phyloP scores from a whole-genome alignment of 2,113 vertebrate genomes.

The Seriola quinqueradiata region DNA sequence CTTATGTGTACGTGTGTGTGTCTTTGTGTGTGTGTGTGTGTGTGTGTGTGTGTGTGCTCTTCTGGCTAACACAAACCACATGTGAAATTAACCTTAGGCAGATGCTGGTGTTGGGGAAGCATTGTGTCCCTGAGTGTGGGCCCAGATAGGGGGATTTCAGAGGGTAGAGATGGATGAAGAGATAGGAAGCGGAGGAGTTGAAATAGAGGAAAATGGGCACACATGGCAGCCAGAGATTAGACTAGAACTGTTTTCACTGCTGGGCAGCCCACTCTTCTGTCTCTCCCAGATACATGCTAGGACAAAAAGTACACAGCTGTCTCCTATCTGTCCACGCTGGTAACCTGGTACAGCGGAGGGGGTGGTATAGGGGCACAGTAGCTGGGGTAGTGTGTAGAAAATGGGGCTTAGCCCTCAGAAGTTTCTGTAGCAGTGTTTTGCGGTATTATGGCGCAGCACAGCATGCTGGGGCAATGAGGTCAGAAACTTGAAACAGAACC shows the following conservation, averaged over 20 bases:
- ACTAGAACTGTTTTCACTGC: conserved; percentile 46
- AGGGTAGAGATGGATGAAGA: conserved; percentile 55
- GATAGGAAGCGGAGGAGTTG: conserved; percentile 55
- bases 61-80: conserved; percentile 70
- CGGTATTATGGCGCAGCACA: conserved; percentile 44
- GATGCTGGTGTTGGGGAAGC: conserved; percentile 56
- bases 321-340: conserved; percentile 46
- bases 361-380: conserved; percentile 42
- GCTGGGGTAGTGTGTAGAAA: conserved; percentile 43
- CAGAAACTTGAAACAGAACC: conserved; percentile 73
- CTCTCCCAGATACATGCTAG: neutral
- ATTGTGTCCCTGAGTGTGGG: conserved; percentile 60
- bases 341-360: conserved; percentile 37
- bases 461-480: conserved; percentile 71
- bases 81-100: conserved; percentile 69
- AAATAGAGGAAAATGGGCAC: conserved; percentile 67
- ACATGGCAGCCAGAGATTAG: conserved; percentile 71
- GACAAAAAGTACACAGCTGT: conserved; percentile 73
- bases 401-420: conserved; percentile 31
- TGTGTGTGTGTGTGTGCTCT: conserved; percentile 3
- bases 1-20: conserved; percentile 10
- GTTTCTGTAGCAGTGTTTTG: conserved; percentile 49
- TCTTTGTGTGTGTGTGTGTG: conserved; percentile 3
- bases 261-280: conserved; percentile 30
- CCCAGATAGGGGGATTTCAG: conserved; percentile 55